These are phyloP conservation scores for Caradrina clavipalpis DNA, from an alignment of 2,888 invertebrate genomes.

Conservation along the genomic window DNA sequence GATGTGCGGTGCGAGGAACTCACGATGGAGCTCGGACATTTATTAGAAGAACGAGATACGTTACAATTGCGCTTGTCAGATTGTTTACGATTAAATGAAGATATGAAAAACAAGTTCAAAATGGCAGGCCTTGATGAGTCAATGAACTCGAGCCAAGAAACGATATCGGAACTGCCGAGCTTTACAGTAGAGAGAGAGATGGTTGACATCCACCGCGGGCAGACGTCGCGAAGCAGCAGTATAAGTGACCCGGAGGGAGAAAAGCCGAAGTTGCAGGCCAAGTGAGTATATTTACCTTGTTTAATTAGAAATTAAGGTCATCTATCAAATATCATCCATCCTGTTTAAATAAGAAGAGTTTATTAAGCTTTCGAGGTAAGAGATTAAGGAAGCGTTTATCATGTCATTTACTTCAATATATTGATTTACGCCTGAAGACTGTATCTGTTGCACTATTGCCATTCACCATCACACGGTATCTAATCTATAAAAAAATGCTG, in stretches of 20 bases:
- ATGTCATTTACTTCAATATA: too few relatives aligned
- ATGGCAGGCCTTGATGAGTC: slow-evolving; percentile 75
- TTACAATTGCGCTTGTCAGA: slow-evolving; percentile 95
- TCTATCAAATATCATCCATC: too few relatives aligned
- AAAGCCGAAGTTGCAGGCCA: slow-evolving; percentile 86
- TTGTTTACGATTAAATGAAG: slow-evolving; percentile 94
- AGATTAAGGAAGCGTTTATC: too few relatives aligned
- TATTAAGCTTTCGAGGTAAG: too few relatives aligned
- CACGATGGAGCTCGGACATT: slow-evolving; percentile 95
- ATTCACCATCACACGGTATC: not conserved
- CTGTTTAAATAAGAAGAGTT: too few relatives aligned
- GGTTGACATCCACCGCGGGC: slow-evolving; percentile 82
- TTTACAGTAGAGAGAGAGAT: slow-evolving; percentile 79
- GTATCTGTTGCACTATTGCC: too few relatives aligned
- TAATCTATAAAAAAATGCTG: not conserved
- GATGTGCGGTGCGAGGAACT: slow-evolving; percentile 97
- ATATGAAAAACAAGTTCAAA: slow-evolving; percentile 79
- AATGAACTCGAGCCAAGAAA: slow-evolving; percentile 75
- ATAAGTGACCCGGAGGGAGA: slow-evolving; percentile 84
- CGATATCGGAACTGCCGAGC: slow-evolving; percentile 76
- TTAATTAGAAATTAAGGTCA: not conserved
- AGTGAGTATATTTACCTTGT: slow-evolving; percentile 75
- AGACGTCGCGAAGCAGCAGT: slow-evolving; percentile 84
- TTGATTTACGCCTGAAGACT: too few relatives aligned
- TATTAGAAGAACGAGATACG: slow-evolving; percentile 96